Percentiles rank a stretch among this genome's conserved stretches.
These are phyloP conservation scores for Bombus affinis DNA, from an alignment of 1,140 invertebrate species.

Conservation along the genomic window DNA sequence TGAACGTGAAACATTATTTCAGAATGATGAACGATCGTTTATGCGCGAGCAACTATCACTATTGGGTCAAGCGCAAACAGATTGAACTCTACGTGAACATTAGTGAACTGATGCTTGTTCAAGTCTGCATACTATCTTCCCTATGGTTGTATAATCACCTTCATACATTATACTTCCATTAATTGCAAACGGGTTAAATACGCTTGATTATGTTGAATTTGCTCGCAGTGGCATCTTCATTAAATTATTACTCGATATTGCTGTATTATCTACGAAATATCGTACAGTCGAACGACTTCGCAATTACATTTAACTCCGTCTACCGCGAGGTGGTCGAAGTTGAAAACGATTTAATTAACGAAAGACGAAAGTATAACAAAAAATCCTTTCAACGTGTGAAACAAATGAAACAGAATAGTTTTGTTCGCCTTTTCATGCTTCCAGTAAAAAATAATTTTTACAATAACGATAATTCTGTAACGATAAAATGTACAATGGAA, in stretches of 20 bases:
- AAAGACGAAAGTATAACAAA: neutral
- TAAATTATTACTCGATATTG: constrained; percentile 67
- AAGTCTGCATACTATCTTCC: neutral
- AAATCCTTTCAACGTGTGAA: neutral
- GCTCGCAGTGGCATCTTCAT: constrained; percentile 21
- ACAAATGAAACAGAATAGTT: neutral
- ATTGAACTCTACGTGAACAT: constrained; percentile 45
- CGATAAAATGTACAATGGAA: constrained; percentile 20
- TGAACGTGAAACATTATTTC: constrained; percentile 32
- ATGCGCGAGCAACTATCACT: constrained; percentile 52
- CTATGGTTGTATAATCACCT: constrained; percentile 28
- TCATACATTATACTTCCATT: constrained; percentile 32
- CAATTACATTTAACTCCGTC: neutral
- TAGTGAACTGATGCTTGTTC: constrained; percentile 25
- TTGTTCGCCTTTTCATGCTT: neutral
- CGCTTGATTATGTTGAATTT: constrained; percentile 32
- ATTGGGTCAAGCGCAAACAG: constrained; percentile 43
- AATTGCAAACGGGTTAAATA: constrained; percentile 49
- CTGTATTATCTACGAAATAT: constrained; percentile 58
- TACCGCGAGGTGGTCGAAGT: constrained; percentile 2
- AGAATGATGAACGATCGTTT: constrained; percentile 27
- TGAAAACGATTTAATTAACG: neutral
- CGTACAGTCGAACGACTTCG: constrained; percentile 36
- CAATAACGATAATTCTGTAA: neutral
- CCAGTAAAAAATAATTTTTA: neutral